These are phyloP conservation scores for Tetragonisca angustula DNA, from an alignment of 2,888 invertebrate genomes.

Conservation along the genomic window DNA sequence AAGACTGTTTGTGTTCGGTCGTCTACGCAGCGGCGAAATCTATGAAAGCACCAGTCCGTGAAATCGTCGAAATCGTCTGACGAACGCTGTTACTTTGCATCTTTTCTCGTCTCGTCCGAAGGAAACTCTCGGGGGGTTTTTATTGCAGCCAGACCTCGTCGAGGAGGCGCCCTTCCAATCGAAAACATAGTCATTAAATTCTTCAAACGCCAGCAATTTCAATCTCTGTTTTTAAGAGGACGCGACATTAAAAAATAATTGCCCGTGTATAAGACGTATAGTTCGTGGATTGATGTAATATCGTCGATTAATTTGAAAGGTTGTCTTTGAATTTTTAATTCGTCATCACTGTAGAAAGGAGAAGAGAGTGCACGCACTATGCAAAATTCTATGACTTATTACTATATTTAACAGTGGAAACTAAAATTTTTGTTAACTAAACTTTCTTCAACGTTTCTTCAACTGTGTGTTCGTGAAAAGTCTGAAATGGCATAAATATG, in stretches of 20 bases:
- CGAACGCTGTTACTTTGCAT: constrained; percentile 49
- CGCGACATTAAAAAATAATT: not conserved
- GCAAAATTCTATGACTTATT: too few species aligned
- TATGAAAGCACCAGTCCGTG: constrained; percentile 56
- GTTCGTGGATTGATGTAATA: too few species aligned
- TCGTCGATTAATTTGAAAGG: too few species aligned
- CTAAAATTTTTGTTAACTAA: too few species aligned
- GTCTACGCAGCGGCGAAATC: constrained; percentile 38
- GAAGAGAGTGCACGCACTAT: too few species aligned
- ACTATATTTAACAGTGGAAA: too few species aligned
- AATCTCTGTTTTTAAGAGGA: not conserved
- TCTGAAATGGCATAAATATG: too few species aligned
- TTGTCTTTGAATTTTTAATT: too few species aligned
- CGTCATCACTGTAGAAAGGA: too few species aligned
- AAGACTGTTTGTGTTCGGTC: constrained; percentile 46
- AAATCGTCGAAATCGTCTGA: constrained; percentile 65
- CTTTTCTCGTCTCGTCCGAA: not conserved
- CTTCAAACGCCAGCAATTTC: not conserved
- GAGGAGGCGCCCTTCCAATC: constrained; percentile 71
- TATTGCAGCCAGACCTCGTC: constrained; percentile 10
- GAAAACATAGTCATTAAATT: constrained; percentile 58
- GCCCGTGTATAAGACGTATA: too few species aligned
- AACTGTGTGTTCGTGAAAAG: too few species aligned
- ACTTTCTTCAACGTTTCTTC: too few species aligned
- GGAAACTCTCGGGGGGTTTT: constrained; percentile 36